Evolutionary conservation across 2,113 vertebrate species (phyloP).

Genomic region (Dissostichus mawsoni): DNA sequence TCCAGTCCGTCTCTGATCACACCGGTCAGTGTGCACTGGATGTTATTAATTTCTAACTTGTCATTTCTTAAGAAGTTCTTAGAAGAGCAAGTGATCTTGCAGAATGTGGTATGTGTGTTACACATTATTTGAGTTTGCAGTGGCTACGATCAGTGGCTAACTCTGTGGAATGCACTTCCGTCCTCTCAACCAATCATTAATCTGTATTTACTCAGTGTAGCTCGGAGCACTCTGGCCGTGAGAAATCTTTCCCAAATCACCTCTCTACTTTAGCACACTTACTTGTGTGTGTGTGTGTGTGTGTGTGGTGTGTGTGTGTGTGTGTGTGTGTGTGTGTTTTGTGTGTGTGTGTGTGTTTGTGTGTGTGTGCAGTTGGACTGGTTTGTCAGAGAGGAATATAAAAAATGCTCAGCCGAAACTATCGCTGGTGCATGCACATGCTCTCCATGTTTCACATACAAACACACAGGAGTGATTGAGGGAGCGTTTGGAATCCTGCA

Average conservation of each 20-base stretch:
- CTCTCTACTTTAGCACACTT: constrained; percentile 38
- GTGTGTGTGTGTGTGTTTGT: constrained; percentile 6
- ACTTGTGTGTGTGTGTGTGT: constrained; percentile 7
- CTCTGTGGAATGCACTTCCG: constrained; percentile 74
- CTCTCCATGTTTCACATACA: constrained; percentile 43
- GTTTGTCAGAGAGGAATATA: constrained; percentile 69
- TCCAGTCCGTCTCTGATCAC: background rate
- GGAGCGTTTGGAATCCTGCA: constrained; percentile 48
- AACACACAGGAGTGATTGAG: constrained; percentile 53
- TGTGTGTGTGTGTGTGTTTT: constrained; percentile 19
- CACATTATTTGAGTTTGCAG: constrained; percentile 39
- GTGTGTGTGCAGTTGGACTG: constrained; percentile 64
- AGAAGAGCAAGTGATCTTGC: constrained; percentile 20
- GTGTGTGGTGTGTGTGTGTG: constrained; percentile 24
- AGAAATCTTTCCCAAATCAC: constrained; percentile 62
- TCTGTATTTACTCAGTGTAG: constrained; percentile 79
- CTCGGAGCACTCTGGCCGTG: constrained; percentile 53
- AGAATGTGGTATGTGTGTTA: constrained; percentile 6
- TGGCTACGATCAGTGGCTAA: constrained; percentile 48
- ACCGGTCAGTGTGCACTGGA: background rate
- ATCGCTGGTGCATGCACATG: constrained; percentile 10
- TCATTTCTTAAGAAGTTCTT: constrained; percentile 2
- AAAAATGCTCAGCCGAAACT: constrained; percentile 72
- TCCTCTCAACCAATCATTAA: constrained; percentile 77
- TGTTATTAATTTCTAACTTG: background rate